Percentiles rank a stretch among this genome's conserved stretches.
Conservation (phyloP, 2,888 invertebrate genomes). For the Mythimna ferrago region DNA sequence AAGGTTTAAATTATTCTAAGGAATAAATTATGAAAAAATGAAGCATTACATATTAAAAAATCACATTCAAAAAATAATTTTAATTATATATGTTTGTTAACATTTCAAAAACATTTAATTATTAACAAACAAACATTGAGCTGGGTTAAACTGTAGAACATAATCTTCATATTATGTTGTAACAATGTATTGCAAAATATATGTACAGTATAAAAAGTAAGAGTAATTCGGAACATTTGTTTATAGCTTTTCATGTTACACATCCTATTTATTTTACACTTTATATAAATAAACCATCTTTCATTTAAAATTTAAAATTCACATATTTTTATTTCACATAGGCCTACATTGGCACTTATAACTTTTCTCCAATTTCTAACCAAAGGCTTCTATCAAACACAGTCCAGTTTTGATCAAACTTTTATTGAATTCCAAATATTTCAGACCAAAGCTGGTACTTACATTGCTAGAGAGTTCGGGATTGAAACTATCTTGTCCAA, state of each 20-base stretch:
- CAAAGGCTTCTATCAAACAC: not conserved
- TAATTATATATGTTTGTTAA: not conserved
- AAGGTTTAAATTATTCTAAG: too few relatives aligned
- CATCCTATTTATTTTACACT: too few relatives aligned
- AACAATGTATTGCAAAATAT: not conserved
- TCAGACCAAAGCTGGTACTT: slow-evolving; percentile 89
- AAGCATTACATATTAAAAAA: too few relatives aligned
- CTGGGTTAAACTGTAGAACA: not conserved
- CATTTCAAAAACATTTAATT: not conserved
- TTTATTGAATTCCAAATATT: slow-evolving; percentile 60
- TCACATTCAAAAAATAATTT: not conserved
- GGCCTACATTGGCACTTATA: too few relatives aligned
- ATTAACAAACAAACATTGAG: not conserved
- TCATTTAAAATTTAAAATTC: too few relatives aligned
- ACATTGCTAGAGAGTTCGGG: slow-evolving; percentile 88
- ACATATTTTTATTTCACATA: too few relatives aligned
- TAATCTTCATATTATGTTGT: not conserved
- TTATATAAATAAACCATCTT: too few relatives aligned
- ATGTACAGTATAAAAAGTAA: not conserved
- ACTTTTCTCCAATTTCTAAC: not conserved
- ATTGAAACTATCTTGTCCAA: slow-evolving; percentile 79
- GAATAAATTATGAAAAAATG: too few relatives aligned
- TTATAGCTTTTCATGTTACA: too few relatives aligned
- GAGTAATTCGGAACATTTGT: too few relatives aligned
- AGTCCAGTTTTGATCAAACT: not conserved